Base-by-base conservation (phyloP, 2,113 vertebrate genomes). In the Dascyllus trimaculatus region DNA sequence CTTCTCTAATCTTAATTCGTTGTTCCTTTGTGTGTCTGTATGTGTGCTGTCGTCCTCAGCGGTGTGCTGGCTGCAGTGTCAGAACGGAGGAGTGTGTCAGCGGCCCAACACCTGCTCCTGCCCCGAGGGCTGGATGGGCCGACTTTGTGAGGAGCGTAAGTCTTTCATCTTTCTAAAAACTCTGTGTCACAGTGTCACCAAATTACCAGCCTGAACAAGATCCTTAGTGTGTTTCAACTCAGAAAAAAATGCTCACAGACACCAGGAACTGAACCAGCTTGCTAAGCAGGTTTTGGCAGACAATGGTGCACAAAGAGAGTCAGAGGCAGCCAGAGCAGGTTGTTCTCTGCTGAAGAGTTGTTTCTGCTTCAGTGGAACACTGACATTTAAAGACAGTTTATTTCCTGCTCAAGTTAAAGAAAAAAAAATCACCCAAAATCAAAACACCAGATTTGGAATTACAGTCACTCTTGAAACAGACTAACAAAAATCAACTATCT, bases 111-210 rank as follows among this genome's bases (percentile, higher is more conserved):
- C 92, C 19, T 99, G 98, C 71, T 95, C 96, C 0, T 99, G 98
- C 68, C 96, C 95, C 0, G 95, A 98, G 0, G 98, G 98, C 57
- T 99, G 98, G 98, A 99, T 98, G 97, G 98, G 98, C 10, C 96
- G 95, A 24, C 96, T 98, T 11, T 99, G 98, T 81, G 97, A 99
- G 85, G 97, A 99, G 73, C 97, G 98, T 99, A 89, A 73, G 98
- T 98, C 21, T 54, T 43, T 2, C n/a, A 2, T 18, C 11, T 45
- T 14, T 45, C 43, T 17, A 18, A 26, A 35, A 35, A 6, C 32
- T 9, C 26, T 5, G 26, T 29, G 5, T 29, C 26, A 29, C 32
- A 35, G 32, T 35, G 32, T 1, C 32, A 35, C 32, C 8, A 35
- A 35, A 7, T 35, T 19, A 17, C 18, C 11, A 0, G 3, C 25